phyloP scores from a whole-genome alignment of 2,888 invertebrate genomes.

The Drosophila hamatofila region DNA sequence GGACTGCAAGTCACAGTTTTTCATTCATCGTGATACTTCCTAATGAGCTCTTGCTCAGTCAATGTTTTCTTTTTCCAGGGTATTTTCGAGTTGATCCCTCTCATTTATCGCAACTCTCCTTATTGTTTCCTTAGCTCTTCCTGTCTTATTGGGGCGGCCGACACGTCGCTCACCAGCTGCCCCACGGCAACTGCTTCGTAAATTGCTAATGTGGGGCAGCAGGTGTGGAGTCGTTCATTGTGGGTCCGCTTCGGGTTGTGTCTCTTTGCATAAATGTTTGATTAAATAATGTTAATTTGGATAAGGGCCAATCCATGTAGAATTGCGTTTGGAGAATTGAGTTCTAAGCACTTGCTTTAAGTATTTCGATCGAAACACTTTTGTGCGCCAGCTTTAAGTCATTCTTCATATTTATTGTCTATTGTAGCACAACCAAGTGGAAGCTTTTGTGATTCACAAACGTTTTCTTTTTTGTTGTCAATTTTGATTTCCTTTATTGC shows the following conservation, averaged over 20 bases:
- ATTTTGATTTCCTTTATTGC: slow-evolving; percentile 30
- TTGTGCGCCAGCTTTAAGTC: slow-evolving; percentile 9
- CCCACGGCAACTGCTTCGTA: slow-evolving; percentile 21
- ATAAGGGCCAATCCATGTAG: slow-evolving; percentile 33
- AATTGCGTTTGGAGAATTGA: slow-evolving; percentile 30
- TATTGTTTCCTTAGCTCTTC: slow-evolving; percentile 16
- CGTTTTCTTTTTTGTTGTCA: slow-evolving; percentile 18
- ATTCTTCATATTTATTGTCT: background rate
- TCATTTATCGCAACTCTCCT: background rate
- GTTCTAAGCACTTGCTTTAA: slow-evolving; percentile 4
- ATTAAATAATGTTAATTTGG: slow-evolving; percentile 78
- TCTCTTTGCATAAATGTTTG: slow-evolving; percentile 64
- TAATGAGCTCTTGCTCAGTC: too few relatives aligned
- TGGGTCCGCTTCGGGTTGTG: slow-evolving; percentile 43
- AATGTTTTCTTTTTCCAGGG: slow-evolving; percentile 2
- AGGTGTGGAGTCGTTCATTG: slow-evolving; percentile 55
- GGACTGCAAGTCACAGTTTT: too few relatives aligned
- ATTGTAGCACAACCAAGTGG: slow-evolving; percentile 16
- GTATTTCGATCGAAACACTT: slow-evolving; percentile 1
- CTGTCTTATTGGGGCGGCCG: slow-evolving; percentile 18
- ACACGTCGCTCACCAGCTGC: slow-evolving; percentile 59
- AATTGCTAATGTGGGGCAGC: slow-evolving; percentile 60
- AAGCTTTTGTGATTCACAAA: slow-evolving; percentile 33
- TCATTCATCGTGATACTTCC: too few relatives aligned
- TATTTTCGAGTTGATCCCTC: slow-evolving; percentile 5